These are phyloP conservation scores for Rhagoletis zephyria DNA, from an alignment of 1,140 invertebrate species.

Conservation along the genomic window DNA sequence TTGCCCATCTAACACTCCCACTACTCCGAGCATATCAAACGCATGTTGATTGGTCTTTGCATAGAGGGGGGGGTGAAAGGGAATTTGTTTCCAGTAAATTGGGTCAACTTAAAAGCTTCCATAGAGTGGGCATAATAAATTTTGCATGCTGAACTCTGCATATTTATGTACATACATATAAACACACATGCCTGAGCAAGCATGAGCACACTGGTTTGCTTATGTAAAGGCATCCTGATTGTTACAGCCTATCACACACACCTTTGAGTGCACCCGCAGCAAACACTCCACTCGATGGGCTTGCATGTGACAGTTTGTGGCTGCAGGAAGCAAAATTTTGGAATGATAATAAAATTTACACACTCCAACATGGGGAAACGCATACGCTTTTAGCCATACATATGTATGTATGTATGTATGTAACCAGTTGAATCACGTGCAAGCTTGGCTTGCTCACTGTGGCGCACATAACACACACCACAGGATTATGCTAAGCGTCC, in stretches of 20 bases:
- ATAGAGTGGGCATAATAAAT: background rate
- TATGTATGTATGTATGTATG: background rate
- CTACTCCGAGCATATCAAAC: background rate
- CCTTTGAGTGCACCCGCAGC: background rate
- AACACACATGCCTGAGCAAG: background rate
- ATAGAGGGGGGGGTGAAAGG: background rate
- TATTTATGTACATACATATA: background rate
- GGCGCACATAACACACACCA: background rate
- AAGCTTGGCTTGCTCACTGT: background rate
- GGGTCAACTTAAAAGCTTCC: conserved; percentile 22
- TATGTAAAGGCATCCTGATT: background rate
- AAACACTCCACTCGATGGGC: background rate
- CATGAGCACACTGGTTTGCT: background rate
- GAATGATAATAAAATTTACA: conserved; percentile 47
- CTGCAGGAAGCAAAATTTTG: conserved; percentile 35
- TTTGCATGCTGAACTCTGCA: conserved; percentile 18
- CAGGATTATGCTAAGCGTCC: conserved; percentile 18
- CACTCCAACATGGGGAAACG: background rate
- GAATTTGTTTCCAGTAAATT: conserved; percentile 13
- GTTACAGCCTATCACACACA: background rate
- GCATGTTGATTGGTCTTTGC: background rate
- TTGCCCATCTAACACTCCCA: background rate
- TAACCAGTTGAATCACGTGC: background rate
- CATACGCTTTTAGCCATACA: background rate
- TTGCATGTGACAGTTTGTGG: conserved; percentile 26